These are phyloP conservation scores for Argopecten irradians DNA, from an alignment of 1,140 invertebrate genomes.

Conservation along the genomic window DNA sequence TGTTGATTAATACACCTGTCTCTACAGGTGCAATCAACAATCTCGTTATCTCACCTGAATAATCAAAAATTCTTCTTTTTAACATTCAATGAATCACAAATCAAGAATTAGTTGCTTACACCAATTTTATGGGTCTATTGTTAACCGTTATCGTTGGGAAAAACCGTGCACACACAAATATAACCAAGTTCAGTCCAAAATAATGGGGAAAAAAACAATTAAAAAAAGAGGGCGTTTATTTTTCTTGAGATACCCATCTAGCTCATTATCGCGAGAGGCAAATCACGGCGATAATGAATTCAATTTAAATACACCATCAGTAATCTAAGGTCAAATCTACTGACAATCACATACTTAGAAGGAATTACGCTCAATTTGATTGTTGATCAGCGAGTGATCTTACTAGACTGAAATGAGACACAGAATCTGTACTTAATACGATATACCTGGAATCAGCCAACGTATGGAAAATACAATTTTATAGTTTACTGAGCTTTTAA, in stretches of 20 bases:
- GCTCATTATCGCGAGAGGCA: neutral
- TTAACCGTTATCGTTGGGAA: neutral
- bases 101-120: neutral
- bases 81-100: slow-evolving; percentile 18
- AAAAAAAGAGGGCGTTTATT: neutral
- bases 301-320: slow-evolving; percentile 18
- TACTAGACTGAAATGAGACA: neutral
- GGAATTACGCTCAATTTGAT: slow-evolving; percentile 21
- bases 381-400: neutral
- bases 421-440: neutral
- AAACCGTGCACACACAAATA: neutral
- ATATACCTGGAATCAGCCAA: neutral
- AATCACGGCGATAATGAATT: neutral
- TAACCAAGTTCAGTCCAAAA: neutral
- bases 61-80: neutral
- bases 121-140: neutral
- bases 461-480: neutral
- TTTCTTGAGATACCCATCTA: neutral
- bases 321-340: neutral
- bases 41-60: slow-evolving; percentile 16
- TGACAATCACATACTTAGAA: neutral
- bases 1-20: neutral
- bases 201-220: neutral
- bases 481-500: neutral
- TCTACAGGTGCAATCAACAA: slow-evolving; percentile 8